Conservation (phyloP, 1,140 invertebrate species). For the Neomicropteryx cornuta region DNA sequence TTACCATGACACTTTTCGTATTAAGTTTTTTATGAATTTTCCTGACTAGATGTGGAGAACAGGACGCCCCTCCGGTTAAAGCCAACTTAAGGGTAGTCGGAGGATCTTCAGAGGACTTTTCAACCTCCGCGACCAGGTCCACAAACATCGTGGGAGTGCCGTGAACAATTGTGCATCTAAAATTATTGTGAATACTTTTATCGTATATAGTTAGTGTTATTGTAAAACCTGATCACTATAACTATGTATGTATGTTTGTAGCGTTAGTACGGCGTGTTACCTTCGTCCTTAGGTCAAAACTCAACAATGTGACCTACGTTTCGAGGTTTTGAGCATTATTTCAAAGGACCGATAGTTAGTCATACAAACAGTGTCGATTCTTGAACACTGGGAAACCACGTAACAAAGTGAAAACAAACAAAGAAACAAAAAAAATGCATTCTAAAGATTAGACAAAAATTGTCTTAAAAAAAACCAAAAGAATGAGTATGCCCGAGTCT, state of each 20-base stretch:
- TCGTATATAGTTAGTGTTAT: neutral
- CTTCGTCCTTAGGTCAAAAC: conserved; percentile 1
- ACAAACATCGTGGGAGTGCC: conserved; percentile 97
- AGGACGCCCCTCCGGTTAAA: conserved; percentile 64
- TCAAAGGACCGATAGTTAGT: too few species aligned
- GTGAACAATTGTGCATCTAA: conserved; percentile 65
- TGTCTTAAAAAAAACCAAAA: too few species aligned
- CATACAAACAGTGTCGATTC: too few species aligned
- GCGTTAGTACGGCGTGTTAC: neutral
- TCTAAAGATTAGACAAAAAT: too few species aligned
- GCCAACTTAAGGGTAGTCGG: conserved; percentile 43
- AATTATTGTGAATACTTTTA: conserved; percentile 12
- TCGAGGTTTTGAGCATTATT: too few species aligned
- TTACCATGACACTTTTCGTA: conserved; percentile 37
- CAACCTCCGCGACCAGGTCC: conserved; percentile 55
- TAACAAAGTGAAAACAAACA: too few species aligned
- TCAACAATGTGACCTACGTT: neutral
- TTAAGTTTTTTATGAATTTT: conserved; percentile 43
- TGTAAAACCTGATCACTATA: too few species aligned
- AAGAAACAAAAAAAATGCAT: too few species aligned
- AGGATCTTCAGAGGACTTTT: conserved; percentile 32
- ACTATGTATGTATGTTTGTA: too few species aligned
- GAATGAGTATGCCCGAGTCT: too few species aligned
- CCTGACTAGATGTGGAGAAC: conserved; percentile 58
- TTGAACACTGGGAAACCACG: too few species aligned